Percentiles rank a stretch among this genome's conserved stretches.
Conservation (phyloP, 1,140 invertebrate genomes). For the Caenorhabditis briggsae region DNA sequence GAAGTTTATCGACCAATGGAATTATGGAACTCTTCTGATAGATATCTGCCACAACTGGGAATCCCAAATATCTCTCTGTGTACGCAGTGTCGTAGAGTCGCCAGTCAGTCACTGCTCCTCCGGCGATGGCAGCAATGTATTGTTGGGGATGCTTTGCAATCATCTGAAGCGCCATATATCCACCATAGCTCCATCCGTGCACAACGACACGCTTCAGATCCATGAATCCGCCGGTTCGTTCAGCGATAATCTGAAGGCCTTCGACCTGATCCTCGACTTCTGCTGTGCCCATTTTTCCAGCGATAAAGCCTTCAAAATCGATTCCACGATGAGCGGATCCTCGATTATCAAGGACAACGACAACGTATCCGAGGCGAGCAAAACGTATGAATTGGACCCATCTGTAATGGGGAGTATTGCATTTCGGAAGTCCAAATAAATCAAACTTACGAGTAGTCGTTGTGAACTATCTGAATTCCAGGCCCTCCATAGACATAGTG, state of each 20-base stretch:
- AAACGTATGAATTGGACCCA: conserved; percentile 94
- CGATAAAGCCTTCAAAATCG: conserved; percentile 90
- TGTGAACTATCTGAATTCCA: conserved; percentile 95
- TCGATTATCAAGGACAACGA: conserved; percentile 92
- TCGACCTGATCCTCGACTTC: conserved; percentile 96
- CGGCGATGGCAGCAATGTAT: conserved; percentile 85
- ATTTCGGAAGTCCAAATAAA: no score
- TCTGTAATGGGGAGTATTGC: conserved; percentile 78
- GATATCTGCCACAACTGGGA: conserved; percentile 84
- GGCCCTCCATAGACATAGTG: conserved; percentile 97
- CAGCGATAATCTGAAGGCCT: conserved; percentile 88
- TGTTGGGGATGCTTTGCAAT: conserved; percentile 71
- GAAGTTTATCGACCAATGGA: conserved; percentile 87
- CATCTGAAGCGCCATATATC: conserved; percentile 70
- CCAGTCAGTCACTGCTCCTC: conserved; percentile 97
- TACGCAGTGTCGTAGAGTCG: conserved; percentile 94
- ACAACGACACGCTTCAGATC: conserved; percentile 91
- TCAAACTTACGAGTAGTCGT: conserved; percentile 79
- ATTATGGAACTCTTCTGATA: conserved; percentile 87
- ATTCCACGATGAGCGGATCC: conserved; percentile 93
- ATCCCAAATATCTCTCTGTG: conserved; percentile 93
- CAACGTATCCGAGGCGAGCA: conserved; percentile 94
- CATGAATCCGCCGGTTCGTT: conserved; percentile 83
- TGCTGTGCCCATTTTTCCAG: conserved; percentile 90
- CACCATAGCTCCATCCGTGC: conserved; percentile 98